phyloP scores from a whole-genome alignment of 2,113 vertebrate genomes.

The Oryzias javanicus region DNA sequence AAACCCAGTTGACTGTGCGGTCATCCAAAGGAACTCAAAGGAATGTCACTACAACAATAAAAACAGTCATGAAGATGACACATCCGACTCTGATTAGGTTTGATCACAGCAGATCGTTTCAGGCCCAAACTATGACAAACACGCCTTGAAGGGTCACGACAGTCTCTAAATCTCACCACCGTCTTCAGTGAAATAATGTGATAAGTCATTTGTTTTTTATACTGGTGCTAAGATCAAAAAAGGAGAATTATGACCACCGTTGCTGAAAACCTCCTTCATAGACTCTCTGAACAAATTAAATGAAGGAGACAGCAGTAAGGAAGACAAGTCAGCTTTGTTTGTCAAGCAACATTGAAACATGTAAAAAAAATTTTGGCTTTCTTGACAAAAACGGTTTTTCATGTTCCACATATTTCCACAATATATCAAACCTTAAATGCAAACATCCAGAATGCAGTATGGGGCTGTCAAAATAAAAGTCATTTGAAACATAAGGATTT shows the following conservation, averaged over 20 bases:
- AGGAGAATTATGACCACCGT: not conserved
- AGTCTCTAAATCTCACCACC: not conserved
- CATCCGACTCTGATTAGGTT: slow-evolving; percentile 24
- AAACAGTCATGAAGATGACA: slow-evolving; percentile 29
- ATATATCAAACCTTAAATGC: too few relatives aligned
- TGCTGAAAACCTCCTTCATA: not conserved
- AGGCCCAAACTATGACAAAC: slow-evolving; percentile 21
- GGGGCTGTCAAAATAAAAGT: too few relatives aligned
- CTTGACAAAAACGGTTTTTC: too few relatives aligned
- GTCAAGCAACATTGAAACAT: too few relatives aligned
- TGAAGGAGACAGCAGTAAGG: too few relatives aligned
- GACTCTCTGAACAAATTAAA: too few relatives aligned
- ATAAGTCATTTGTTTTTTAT: not conserved
- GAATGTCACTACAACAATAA: slow-evolving; percentile 32
- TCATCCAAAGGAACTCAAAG: slow-evolving; percentile 37
- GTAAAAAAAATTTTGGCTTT: too few relatives aligned
- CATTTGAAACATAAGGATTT: too few relatives aligned
- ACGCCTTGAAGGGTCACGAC: not conserved
- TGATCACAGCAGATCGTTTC: slow-evolving; percentile 22
- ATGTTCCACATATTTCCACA: too few relatives aligned
- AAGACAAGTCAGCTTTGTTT: too few relatives aligned
- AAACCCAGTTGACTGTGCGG: slow-evolving; percentile 9
- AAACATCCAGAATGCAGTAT: too few relatives aligned
- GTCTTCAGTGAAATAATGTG: not conserved
- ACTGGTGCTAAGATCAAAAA: not conserved